Evolutionary conservation across 2,113 vertebrate genomes (phyloP), one percentile per base, ranked within the genome.

Genomic region (Corythoichthys haematopterus): DNA sequence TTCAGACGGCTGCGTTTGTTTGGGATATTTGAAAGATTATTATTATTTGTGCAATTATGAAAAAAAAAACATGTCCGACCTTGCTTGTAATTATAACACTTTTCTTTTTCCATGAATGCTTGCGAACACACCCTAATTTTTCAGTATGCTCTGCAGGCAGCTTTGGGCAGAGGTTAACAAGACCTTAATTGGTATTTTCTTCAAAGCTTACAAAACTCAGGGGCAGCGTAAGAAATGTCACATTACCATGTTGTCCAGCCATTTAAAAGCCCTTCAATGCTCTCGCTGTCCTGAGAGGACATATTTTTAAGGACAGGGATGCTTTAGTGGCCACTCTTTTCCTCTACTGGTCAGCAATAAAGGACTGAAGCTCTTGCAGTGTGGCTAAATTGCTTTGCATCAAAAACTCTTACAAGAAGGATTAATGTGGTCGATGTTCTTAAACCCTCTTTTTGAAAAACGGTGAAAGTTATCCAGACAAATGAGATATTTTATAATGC

Each of bases 151-250:
- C 69, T 69, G 70, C 69, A 59, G 10, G 20, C 66, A 8, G 57
- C 67, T 48, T 4, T n/a, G 50, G 58, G 47, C 64, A 48, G 52
- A 69, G 76, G 80, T 85, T 88, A 89, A 87, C 71, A 48, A 85
- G 76, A 74, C 75, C 59, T 80, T 81, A 84, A 88, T 81, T 88
- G 80, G 69, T 72, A 80, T 87, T 88, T 87, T 76, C 84, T 76
- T 74, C 73, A 86, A 82, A 78, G 72, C 74, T 85, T 73, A 65
- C 67, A 76, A 77, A 88, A 83, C 64, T 66, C 58, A 73, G 51
- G 74, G 72, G 64, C 46, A 65, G 64, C 70, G 47, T 55, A 51
- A 70, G 57, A 89, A 91, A 89, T 90, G 88, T 88, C 84, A 89
- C 82, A 89, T 85, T 88, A 84, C 73, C 80, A 90, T 85, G 79